Evolutionary conservation across 2,797 vertebrate genomes (phyloP), one percentile per base, ranked within the genome.

Genomic region (Mareca strepera): DNA sequence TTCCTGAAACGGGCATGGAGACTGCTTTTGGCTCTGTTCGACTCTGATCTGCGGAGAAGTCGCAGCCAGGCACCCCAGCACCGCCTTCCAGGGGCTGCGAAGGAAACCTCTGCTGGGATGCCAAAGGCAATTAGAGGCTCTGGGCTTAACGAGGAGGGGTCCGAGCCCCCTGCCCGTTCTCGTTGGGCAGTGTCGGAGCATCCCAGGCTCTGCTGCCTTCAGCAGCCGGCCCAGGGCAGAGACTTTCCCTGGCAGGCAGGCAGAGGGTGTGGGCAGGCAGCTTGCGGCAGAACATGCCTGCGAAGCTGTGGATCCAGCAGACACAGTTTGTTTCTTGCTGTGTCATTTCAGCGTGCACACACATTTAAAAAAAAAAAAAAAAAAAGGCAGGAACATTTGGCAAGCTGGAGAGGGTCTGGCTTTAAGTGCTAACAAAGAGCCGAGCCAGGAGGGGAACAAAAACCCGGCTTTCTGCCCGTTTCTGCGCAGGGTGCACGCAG

Each of bases 301-400:
- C 68, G 70, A 80, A 95, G 60, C 91, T 70, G 86, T 79, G 11
- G 78, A 94, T 90, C 88, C 96, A 96, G 86, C 88, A 96, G 92
- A 93, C 92, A 90, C 67, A 37, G 75, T 84, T 94, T 90, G 90
- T 86, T 96, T 96, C 95, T 93, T 95, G 93, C 92, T 93, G 92
- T 94, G 92, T 95, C 94, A 95, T 89, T 96, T 94, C 93, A 85
- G 89, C 75, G 10, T 73, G n/a, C 20, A 21, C 64, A 55, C 17
- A 56, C 8, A 58, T n/a, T 73, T 17, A 62, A 8, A 56, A 33
- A 31, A 21, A 66, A 66, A 66, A n/a, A 3, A 17, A 8, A 9
- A 16, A 22, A 29, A 33, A 73, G 3, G 37, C 74, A 81, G 77
- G 88, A 95, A 92, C 88, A 92, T 86, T 95, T 94, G 92, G 92